Percentiles rank a stretch among this genome's conserved stretches.
Conservation (phyloP, 2,113 vertebrate genomes). For the Petaurus breviceps region DNA sequence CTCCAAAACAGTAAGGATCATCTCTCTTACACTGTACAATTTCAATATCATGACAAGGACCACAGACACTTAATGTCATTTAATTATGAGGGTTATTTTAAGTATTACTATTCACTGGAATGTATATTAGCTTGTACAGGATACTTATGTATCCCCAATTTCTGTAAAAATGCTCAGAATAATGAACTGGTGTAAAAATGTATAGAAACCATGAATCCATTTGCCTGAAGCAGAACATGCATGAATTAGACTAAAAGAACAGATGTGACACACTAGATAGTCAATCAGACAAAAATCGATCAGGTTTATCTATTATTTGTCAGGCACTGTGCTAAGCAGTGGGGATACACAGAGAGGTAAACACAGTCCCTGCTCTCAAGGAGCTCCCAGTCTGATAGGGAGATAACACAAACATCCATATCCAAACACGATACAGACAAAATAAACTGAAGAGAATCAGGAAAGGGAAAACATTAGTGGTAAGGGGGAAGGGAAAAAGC, state of each 20-base stretch:
- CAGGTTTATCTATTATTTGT: neutral
- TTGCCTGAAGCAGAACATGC: neutral
- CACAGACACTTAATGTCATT: neutral
- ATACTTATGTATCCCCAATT: neutral
- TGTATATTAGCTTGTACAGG: neutral
- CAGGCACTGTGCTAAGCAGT: neutral
- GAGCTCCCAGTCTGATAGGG: neutral
- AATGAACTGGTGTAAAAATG: neutral
- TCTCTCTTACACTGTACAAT: neutral
- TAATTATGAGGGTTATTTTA: neutral
- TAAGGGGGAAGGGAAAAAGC: neutral
- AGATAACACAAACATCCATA: neutral
- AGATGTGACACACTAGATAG: neutral
- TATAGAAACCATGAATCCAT: neutral
- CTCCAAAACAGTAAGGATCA: neutral
- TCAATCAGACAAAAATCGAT: neutral
- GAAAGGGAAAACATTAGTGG: neutral
- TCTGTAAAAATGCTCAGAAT: neutral
- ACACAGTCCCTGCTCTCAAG: neutral
- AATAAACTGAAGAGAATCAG: neutral
- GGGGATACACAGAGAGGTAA: neutral
- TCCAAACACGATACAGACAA: neutral
- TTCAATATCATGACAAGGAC: neutral
- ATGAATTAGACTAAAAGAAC: neutral
- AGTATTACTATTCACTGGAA: neutral